phyloP scores from a whole-genome alignment of 2,113 vertebrate genomes.

The Ptilorrhoa leucosticta region DNA sequence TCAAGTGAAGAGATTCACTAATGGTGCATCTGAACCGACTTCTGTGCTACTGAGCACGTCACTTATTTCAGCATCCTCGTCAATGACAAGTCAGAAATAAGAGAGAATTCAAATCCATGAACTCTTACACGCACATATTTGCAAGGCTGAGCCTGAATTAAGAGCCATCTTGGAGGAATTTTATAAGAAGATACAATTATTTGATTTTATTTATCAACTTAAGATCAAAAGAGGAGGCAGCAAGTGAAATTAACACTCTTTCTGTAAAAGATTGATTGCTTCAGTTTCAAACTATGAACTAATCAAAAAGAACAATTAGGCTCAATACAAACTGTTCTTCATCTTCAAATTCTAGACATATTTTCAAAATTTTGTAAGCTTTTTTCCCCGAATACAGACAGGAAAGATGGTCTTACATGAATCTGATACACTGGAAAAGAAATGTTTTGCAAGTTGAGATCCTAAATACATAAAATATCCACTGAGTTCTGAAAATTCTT shows the following conservation, averaged over 20 bases:
- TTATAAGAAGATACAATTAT: background rate
- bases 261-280: background rate
- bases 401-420: background rate
- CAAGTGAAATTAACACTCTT: background rate
- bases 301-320: background rate
- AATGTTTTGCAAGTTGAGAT: background rate
- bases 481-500: background rate
- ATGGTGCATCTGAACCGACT: background rate
- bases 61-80: background rate
- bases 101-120: background rate
- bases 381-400: background rate
- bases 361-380: background rate
- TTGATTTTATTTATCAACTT: background rate
- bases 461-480: background rate
- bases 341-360: background rate
- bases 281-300: background rate
- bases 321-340: background rate
- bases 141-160: background rate
- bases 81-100: background rate
- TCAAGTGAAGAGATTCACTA: background rate
- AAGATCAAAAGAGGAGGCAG: background rate
- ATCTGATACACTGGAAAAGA: background rate
- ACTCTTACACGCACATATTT: background rate
- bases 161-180: background rate
- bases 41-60: accelerated